These are phyloP conservation scores for Cydia amplana DNA, from an alignment of 1,140 invertebrate species.

Conservation along the genomic window DNA sequence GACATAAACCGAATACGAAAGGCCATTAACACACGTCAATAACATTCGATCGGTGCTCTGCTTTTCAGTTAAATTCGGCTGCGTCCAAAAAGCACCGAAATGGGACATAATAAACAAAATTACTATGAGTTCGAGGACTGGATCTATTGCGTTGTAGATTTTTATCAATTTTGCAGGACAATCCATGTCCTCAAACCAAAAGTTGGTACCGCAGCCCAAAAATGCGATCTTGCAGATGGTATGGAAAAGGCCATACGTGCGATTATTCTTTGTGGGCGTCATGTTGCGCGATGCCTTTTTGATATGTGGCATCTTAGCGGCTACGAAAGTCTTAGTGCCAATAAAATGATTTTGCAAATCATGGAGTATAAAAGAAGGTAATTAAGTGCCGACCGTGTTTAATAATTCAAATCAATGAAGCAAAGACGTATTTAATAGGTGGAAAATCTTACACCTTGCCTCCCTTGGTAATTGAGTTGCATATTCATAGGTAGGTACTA, in stretches of 20 bases:
- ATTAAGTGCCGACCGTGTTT: background rate
- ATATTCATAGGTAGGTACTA: no score
- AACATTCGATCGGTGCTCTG: slow-evolving; percentile 45
- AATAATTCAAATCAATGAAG: background rate
- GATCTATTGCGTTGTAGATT: background rate
- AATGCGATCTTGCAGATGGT: slow-evolving; percentile 2
- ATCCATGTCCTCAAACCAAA: background rate
- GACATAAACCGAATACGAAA: slow-evolving; percentile 38
- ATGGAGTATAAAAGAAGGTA: background rate
- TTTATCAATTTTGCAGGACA: background rate
- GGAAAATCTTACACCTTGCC: background rate
- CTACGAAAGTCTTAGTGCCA: background rate
- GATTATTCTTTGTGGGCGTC: background rate
- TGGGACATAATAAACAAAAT: slow-evolving; percentile 42
- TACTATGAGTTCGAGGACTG: background rate
- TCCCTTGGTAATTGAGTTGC: background rate
- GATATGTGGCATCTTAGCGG: background rate
- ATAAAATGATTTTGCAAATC: background rate
- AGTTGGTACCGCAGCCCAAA: background rate
- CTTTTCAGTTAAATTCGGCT: slow-evolving; percentile 42
- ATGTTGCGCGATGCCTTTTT: background rate
- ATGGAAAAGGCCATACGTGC: background rate
- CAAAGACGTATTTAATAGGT: background rate
- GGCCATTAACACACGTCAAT: slow-evolving; percentile 44
- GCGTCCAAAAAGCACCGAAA: slow-evolving; percentile 41